Percentiles rank a stretch among this genome's conserved stretches.
phyloP scores from a whole-genome alignment of 64 coral and sea anemone species.

The Dendronephthya gigantea region DNA sequence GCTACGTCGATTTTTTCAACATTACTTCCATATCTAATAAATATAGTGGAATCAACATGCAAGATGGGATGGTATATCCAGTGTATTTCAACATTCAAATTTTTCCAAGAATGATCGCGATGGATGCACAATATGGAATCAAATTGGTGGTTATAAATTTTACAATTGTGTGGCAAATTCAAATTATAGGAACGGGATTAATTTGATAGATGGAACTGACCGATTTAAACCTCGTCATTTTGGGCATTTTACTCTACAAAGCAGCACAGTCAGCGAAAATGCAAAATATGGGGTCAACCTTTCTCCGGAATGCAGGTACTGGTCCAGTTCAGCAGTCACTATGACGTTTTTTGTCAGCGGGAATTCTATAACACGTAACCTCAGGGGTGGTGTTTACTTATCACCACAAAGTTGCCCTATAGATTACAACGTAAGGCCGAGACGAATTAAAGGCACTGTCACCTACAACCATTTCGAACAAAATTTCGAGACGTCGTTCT shows the following conservation, averaged over 20 bases:
- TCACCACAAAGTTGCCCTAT: constrained; percentile 20
- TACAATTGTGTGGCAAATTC: neutral
- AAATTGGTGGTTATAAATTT: constrained; percentile 46
- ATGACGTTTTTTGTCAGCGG: constrained; percentile 33
- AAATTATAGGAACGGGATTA: constrained; percentile 40
- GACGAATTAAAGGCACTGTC: constrained; percentile 23
- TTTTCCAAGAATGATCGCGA: constrained; percentile 36
- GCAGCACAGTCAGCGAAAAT: constrained; percentile 34
- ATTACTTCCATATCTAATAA: constrained; percentile 17
- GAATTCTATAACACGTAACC: constrained; percentile 40
- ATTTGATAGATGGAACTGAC: constrained; percentile 19
- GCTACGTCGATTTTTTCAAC: constrained; percentile 11
- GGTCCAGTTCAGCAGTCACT: constrained; percentile 22
- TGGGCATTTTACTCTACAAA: neutral
- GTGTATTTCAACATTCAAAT: constrained; percentile 3
- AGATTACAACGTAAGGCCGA: neutral
- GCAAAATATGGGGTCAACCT: constrained; percentile 43
- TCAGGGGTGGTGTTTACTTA: constrained; percentile 32
- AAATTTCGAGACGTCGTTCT: constrained; percentile 40
- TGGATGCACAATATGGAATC: constrained; percentile 41
- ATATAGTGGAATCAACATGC: constrained; percentile 25
- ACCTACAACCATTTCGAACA: constrained; percentile 31
- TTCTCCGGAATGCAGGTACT: constrained; percentile 25
- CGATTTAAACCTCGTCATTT: constrained; percentile 23
- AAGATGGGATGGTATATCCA: constrained; percentile 32